Base-by-base conservation (phyloP, 1,140 invertebrate species). In the Ptiloglossa arizonensis region DNA sequence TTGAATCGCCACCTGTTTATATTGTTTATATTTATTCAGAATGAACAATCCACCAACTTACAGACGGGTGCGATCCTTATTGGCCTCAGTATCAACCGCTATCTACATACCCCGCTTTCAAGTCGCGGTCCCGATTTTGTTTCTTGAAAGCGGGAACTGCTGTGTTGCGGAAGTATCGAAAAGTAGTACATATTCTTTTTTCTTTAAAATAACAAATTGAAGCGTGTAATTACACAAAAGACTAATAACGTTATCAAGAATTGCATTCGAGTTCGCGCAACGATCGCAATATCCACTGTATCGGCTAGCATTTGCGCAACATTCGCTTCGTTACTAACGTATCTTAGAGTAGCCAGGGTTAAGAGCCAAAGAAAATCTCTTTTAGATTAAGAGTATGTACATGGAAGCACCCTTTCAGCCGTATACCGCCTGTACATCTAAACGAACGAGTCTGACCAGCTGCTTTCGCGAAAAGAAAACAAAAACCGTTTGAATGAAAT, bases 381-480 rank as follows among this genome's bases (percentile, higher is more conserved):
- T 71, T 46, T 60, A 85, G 41, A 62, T n/a, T 76, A 59, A 59
- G 73, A 73, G 71, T 13, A 41, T 41, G 19, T 80, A 63, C 69
- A 57, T 71, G 48, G 46, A 64, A 67, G 69, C 69, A 82, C 52
- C 75, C 57, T 82, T 79, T 57, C 67, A 76, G 52, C 60, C 29
- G 38, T 75, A 70, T 56, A 80, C 48, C 67, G 67, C 79, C 74
- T 77, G 69, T 83, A 80, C 57, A 46, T 83, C 70, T 48, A 67
- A 80, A 75, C 46, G 29, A 82, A 71, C 68, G 75, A 59, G 74
- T 71, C 67, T 83, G 85, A 86, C 70, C 73, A 83, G 85, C 79
- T 69, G 78, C 79, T 86, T 86, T 77, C 27, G 60, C 85, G 59
- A 79, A 73, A 68, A 41, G 15, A 24, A 59, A 64, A 22, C 35